Evolutionary conservation across 2,888 invertebrate genomes (phyloP), one percentile per base, ranked within the genome.

Genomic region (Graphium colonna): DNA sequence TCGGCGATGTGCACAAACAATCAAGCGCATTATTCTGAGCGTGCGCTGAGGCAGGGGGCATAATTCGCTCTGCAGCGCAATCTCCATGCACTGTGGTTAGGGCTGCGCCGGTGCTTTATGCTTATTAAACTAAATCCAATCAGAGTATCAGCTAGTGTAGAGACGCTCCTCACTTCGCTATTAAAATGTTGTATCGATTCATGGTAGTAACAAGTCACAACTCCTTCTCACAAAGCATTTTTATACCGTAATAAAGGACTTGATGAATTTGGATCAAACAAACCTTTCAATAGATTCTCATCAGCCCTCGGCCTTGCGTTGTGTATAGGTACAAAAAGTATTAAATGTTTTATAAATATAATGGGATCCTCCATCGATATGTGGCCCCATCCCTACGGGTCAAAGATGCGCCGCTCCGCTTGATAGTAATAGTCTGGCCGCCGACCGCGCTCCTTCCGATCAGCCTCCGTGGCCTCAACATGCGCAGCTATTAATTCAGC

Each of bases 111-210:
- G 79, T 82, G 77, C 77, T 81, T 82, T 82, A 83, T 82, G 79
- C 77, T 81, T 77, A 82, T 83, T 82, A 81, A 82, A 80, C 75
- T 78, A 76, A 79, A 83, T 77, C 77, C 84, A 82, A 83, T 82
- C 82, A 81, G 71, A 67, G 58, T 63, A 60, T 63, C 52, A 47
- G 51, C 53, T 52, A 51, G 57, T 50, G 31, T 43, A 63, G 63
- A 47, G 58, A 54, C 54, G 52, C 33, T 9, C 3, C 46, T 12
- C 13, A 17, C 9, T 9, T 15, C n/a, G 21, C 21, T 21, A 21
- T 21, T 3, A 21, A 21, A 21, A 2, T 21, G 21, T n/a, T n/a
- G 31, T 31, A 31, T 31, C 31, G 31, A 31, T n/a, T n/a, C n/a
- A n/a, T n/a, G n/a, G n/a, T n/a, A n/a, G n/a, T n/a, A n/a, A n/a